Evolutionary conservation across 2,797 vertebrate species (phyloP).

Genomic region (Erpetoichthys calabaricus): DNA sequence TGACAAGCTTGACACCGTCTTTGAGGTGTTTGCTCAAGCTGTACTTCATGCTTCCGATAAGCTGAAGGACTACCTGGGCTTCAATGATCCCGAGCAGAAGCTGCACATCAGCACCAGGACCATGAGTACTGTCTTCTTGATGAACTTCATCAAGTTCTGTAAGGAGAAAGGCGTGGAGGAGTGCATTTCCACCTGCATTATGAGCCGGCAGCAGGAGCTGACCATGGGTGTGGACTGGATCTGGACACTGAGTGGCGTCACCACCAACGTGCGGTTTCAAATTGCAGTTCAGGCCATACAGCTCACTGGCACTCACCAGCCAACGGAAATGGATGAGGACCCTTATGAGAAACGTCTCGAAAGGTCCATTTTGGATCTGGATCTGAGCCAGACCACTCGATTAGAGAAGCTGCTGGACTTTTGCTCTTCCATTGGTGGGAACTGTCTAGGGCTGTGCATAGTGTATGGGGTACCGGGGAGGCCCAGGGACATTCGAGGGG

Average conservation of each 20-base stretch:
- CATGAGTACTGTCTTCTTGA: background rate
- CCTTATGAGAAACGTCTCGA: conserved; percentile 1
- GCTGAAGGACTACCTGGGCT: background rate
- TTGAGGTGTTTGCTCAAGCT: conserved; percentile 1
- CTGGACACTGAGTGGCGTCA: background rate
- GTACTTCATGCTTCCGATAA: background rate
- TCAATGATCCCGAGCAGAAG: background rate
- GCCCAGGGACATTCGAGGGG: background rate
- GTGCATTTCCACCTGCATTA: background rate
- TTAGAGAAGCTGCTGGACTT: conserved; percentile 2
- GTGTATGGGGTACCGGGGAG: background rate
- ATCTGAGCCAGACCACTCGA: background rate
- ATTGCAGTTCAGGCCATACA: conserved; percentile 1
- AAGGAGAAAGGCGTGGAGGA: conserved; percentile 1
- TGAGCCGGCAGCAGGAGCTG: conserved; percentile 1
- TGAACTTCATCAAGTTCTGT: background rate
- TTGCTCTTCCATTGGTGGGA: background rate
- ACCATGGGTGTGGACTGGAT: conserved; percentile 1
- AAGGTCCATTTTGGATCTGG: conserved; percentile 2
- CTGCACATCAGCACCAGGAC: background rate
- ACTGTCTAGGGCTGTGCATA: background rate
- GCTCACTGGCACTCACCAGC: background rate
- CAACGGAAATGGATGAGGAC: background rate
- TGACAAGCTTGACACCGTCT: background rate
- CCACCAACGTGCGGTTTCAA: background rate